Evolutionary conservation across 2,888 invertebrate species (phyloP).

Genomic region (Aphidius colemani): DNA sequence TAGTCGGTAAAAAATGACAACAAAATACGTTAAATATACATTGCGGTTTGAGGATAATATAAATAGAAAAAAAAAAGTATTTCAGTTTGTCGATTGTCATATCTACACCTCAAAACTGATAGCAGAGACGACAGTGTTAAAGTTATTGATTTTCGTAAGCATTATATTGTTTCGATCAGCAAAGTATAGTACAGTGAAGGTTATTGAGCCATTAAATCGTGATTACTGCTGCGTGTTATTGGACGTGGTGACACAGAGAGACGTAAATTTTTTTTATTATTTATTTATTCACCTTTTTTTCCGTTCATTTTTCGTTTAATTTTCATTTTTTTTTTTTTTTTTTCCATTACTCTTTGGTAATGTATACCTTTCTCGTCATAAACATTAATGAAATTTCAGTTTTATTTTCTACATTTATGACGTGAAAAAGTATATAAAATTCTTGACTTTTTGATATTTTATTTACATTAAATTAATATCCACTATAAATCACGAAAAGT

Average conservation of each 20-base stretch:
- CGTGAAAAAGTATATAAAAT: too few relatives aligned
- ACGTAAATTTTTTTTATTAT: slow-evolving; percentile 35
- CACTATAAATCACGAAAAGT: too few relatives aligned
- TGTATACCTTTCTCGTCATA: too few relatives aligned
- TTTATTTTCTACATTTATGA: too few relatives aligned
- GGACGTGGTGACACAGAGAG: slow-evolving; percentile 47
- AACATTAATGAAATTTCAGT: too few relatives aligned
- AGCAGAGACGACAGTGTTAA: slow-evolving; percentile 36
- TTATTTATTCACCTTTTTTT: neutral
- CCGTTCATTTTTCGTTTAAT: neutral
- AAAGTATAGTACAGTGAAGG: slow-evolving; percentile 39
- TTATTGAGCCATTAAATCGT: slow-evolving; percentile 58
- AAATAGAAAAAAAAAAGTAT: neutral
- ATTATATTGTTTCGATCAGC: slow-evolving; percentile 51
- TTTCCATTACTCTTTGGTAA: neutral
- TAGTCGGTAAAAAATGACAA: too few relatives aligned
- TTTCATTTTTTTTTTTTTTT: neutral
- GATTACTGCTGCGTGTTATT: slow-evolving; percentile 54
- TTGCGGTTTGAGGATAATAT: neutral
- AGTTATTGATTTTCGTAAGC: slow-evolving; percentile 53
- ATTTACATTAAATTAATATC: too few relatives aligned
- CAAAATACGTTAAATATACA: too few relatives aligned
- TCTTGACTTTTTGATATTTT: too few relatives aligned
- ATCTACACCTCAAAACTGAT: too few relatives aligned
- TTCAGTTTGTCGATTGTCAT: too few relatives aligned